phyloP scores from a whole-genome alignment of 2,113 vertebrate genomes.

The Aleadryas rufinucha region DNA sequence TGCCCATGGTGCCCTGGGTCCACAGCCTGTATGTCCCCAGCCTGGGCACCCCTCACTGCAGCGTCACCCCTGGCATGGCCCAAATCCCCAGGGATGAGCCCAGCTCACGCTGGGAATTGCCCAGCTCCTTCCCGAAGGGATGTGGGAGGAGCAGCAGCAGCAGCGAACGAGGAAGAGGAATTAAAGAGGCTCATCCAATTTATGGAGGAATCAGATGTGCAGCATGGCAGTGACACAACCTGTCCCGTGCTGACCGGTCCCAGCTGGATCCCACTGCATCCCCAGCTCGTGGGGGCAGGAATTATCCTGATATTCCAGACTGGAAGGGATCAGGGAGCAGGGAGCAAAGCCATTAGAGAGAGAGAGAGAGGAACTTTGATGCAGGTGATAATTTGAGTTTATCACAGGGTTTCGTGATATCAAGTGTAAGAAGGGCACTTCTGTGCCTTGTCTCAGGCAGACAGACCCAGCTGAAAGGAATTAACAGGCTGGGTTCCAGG shows the following conservation, averaged over 20 bases:
- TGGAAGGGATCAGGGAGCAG: background rate
- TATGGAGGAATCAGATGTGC: background rate
- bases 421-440: background rate
- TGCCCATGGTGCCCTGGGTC: background rate
- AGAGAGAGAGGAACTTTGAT: accelerated
- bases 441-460: background rate
- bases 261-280: background rate
- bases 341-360: background rate
- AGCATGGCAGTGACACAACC: accelerated
- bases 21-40: background rate
- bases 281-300: background rate
- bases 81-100: background rate
- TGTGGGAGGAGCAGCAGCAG: background rate
- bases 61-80: accelerated
- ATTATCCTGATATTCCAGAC: background rate
- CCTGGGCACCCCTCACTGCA: background rate
- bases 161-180: background rate
- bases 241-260: background rate
- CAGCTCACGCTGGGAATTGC: background rate
- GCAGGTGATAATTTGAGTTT: background rate
- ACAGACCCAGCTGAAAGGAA: background rate
- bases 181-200: background rate
- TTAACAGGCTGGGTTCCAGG: background rate
- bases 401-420: background rate
- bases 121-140: background rate